Percentiles rank a stretch among this genome's conserved stretches.
Evolutionary conservation across 1,140 invertebrate species (phyloP).

Genomic region (Zophobas atratus): DNA sequence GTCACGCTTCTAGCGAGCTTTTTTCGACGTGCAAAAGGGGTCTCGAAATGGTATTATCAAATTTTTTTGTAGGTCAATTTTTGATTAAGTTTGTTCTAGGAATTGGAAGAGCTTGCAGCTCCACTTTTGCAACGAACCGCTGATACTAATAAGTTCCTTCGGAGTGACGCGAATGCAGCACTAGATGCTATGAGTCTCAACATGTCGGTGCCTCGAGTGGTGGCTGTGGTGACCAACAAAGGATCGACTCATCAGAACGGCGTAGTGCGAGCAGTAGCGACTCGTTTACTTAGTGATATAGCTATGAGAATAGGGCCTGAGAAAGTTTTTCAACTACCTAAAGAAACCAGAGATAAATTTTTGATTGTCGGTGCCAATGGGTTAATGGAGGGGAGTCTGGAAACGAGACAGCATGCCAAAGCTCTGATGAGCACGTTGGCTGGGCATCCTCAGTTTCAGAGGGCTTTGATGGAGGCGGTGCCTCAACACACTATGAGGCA

Average conservation of each 20-base stretch:
- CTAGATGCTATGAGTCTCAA: slow-evolving; percentile 85
- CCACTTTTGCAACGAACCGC: slow-evolving; percentile 89
- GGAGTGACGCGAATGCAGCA: slow-evolving; percentile 88
- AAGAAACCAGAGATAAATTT: slow-evolving; percentile 86
- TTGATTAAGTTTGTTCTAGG: slow-evolving; percentile 69
- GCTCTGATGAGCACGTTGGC: slow-evolving; percentile 76
- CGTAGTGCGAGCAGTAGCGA: slow-evolving; percentile 84
- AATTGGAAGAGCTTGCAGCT: slow-evolving; percentile 88
- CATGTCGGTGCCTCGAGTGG: slow-evolving; percentile 73
- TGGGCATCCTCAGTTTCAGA: slow-evolving; percentile 76
- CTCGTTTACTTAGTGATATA: slow-evolving; percentile 82
- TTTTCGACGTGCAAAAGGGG: slow-evolving; percentile 80
- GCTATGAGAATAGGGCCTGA: slow-evolving; percentile 82
- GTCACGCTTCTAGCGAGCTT: slow-evolving; percentile 83
- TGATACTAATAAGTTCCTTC: slow-evolving; percentile 93
- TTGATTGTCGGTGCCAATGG: slow-evolving; percentile 86
- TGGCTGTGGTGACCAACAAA: slow-evolving; percentile 70
- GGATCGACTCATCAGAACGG: slow-evolving; percentile 88
- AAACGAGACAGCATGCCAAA: slow-evolving; percentile 84
- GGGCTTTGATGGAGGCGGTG: slow-evolving; percentile 76
- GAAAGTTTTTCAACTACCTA: slow-evolving; percentile 79
- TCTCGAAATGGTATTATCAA: slow-evolving; percentile 79
- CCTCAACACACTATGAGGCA: slow-evolving; percentile 76
- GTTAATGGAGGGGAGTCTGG: slow-evolving; percentile 87
- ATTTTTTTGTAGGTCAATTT: slow-evolving; percentile 20